Conservation (phyloP, 2,797 vertebrate genomes). For the Danio tinwini region DNA sequence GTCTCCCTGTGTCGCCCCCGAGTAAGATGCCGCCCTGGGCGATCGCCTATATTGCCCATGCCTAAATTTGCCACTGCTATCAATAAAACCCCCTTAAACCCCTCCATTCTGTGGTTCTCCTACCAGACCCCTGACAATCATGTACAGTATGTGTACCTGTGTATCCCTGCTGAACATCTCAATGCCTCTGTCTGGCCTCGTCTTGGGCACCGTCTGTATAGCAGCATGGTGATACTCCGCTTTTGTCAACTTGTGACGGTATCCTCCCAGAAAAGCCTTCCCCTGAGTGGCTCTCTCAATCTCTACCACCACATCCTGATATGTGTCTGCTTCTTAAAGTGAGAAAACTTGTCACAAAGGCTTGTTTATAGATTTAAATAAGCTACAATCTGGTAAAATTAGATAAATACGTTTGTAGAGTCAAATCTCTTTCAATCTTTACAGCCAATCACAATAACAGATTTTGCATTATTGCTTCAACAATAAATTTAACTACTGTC, state of each 20-base stretch:
- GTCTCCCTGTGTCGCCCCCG: too few species aligned
- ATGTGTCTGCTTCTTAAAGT: constrained; percentile 68
- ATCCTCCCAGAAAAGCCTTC: constrained; percentile 91
- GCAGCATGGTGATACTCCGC: constrained; percentile 87
- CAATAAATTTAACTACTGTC: not conserved
- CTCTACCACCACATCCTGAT: constrained; percentile 83
- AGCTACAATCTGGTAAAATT: not conserved
- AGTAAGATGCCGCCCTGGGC: too few species aligned
- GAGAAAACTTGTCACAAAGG: not conserved
- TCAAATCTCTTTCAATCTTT: not conserved
- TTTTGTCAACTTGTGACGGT: constrained; percentile 82
- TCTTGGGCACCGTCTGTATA: constrained; percentile 85
- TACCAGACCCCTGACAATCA: not conserved
- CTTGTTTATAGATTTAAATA: not conserved
- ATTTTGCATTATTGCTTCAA: not conserved
- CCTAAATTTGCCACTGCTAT: too few species aligned
- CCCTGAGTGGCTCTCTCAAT: constrained; percentile 79
- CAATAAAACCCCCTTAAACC: too few species aligned
- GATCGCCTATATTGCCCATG: too few species aligned
- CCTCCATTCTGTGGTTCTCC: too few species aligned
- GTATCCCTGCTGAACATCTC: constrained; percentile 80
- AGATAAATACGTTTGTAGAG: not conserved
- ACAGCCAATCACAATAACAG: not conserved
- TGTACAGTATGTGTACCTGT: constrained; percentile 78
- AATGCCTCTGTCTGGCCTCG: constrained; percentile 69